Evolutionary conservation across 2,888 invertebrate genomes (phyloP), one percentile per base, ranked within the genome.

Genomic region (Nineta flava): DNA sequence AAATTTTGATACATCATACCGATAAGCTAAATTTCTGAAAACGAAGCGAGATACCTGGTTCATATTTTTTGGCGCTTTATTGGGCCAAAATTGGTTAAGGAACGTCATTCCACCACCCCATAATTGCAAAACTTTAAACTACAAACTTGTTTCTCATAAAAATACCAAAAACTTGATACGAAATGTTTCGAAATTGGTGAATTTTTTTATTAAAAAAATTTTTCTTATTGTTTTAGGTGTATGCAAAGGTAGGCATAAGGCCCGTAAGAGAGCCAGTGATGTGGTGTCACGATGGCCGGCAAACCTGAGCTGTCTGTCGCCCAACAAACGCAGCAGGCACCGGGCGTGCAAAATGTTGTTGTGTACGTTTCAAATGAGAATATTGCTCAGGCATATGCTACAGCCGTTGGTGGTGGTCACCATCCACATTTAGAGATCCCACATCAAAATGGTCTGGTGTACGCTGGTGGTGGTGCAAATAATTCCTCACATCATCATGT

Each of bases 271-370:
- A 68, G 69, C 73, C 77, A 76, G 78, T 81, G 79, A 80, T 81
- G 81, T 77, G 77, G 73, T 75, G 74, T 73, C 73, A 79, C 75
- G 73, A 82, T 82, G 80, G 79, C 81, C 72, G 78, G 78, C 75
- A 81, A 82, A 80, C 78, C 81, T 80, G 81, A 81, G 73, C 77
- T 79, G 69, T 73, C 75, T 70, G 73, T 67, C 71, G 69, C 72
- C 48, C 48, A 48, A 16, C 48, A 48, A 34, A 60, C 62, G 61
- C 61, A 26, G 26, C 62, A 63, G 61, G 59, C 64, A 62, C 67
- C 68, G 63, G 68, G 69, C 64, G 69, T 72, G 53, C 73, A 72
- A 57, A 73, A 73, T 65, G 73, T 74, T 60, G 68, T 73, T 66
- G 74, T 74, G 53, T 75, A 75, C 61, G 74, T 74, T 46, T 72